A percentile compares a stretch with the other conserved stretches of the same genome.
phyloP scores from a whole-genome alignment of 1,140 invertebrate species.

The Bombus fervidus region DNA sequence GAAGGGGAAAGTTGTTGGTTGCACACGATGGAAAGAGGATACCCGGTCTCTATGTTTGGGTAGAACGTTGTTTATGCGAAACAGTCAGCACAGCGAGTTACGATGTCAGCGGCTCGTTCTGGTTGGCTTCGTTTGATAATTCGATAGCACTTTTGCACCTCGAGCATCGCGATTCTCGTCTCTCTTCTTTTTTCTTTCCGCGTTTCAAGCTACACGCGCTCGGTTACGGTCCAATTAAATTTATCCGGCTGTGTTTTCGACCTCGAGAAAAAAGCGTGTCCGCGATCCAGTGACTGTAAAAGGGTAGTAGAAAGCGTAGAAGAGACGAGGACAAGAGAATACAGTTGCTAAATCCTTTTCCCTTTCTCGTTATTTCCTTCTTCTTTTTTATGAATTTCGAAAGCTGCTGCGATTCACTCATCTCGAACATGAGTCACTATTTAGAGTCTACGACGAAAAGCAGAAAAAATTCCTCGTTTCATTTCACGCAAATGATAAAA shows the following conservation, averaged over 20 bases:
- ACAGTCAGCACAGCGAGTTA: constrained; percentile 59
- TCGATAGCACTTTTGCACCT: constrained; percentile 55
- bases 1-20: neutral
- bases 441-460: neutral
- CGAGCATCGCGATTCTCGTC: neutral
- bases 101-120: constrained; percentile 67
- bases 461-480: no score
- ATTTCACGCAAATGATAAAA: no score
- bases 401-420: neutral
- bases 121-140: constrained; percentile 66
- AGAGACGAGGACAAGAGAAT: neutral
- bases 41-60: constrained; percentile 33
- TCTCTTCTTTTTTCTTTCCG: constrained; percentile 11
- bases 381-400: neutral
- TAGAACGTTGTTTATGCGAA: constrained; percentile 67
- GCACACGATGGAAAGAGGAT: constrained; percentile 48
- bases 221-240: constrained; percentile 59
- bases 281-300: constrained; percentile 1
- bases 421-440: neutral
- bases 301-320: neutral
- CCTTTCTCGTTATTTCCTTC: no score
- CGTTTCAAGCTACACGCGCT: constrained; percentile 18
- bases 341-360: neutral
- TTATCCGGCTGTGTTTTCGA: constrained; percentile 55
- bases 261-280: constrained; percentile 33